Percentiles rank a stretch among this genome's conserved stretches.
These are phyloP conservation scores for Pangasius larnaudii DNA, from an alignment of 2,797 vertebrate genomes.

Conservation along the genomic window DNA sequence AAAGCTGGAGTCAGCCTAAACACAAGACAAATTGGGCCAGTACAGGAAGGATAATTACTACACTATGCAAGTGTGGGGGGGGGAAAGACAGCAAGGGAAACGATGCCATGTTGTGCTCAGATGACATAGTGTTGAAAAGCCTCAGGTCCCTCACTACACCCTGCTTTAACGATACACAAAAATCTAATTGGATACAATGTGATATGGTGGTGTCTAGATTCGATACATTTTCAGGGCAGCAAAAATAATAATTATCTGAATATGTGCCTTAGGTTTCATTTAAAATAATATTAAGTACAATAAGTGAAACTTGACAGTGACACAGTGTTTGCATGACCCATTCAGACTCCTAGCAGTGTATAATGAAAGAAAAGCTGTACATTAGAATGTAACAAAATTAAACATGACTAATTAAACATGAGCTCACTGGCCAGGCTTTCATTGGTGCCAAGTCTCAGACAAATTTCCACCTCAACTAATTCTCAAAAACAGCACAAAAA, in stretches of 20 bases:
- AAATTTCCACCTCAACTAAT: background rate
- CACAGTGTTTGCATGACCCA: background rate
- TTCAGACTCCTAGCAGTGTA: background rate
- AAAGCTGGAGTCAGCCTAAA: conserved; percentile 47
- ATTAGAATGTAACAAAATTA: background rate
- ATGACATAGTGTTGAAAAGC: background rate
- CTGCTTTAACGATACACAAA: background rate
- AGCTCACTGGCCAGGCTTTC: background rate
- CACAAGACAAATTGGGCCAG: conserved; percentile 1
- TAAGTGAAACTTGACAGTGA: background rate
- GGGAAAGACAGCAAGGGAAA: background rate
- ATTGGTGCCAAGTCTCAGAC: background rate
- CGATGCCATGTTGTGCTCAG: background rate
- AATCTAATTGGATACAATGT: background rate
- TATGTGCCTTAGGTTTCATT: background rate
- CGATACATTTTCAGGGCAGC: background rate
- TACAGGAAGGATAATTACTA: conserved; percentile 22
- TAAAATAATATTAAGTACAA: background rate
- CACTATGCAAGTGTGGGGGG: background rate
- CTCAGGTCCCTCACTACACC: background rate
- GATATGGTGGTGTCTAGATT: background rate
- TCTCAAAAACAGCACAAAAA: background rate
- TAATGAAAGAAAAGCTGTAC: background rate
- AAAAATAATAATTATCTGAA: background rate
- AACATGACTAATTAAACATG: background rate